Evolutionary conservation across 2,113 vertebrate genomes (phyloP).

Genomic region (Hirundichthys speculiger): DNA sequence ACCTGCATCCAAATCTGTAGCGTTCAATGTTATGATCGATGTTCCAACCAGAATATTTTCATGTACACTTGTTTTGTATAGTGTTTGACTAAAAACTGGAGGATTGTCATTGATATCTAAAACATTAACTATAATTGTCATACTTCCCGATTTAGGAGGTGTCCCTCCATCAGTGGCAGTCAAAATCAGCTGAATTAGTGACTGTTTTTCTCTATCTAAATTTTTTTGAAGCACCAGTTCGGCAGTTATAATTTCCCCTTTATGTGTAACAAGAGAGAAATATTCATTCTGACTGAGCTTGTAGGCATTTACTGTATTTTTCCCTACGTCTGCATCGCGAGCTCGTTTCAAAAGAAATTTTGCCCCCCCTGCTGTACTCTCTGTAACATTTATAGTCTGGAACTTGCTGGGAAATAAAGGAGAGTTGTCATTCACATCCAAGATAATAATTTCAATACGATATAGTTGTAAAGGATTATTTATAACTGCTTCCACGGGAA

Average conservation of each 20-base stretch:
- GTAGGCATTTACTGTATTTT: constrained; percentile 70
- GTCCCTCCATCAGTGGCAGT: constrained; percentile 87
- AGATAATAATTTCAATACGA: constrained; percentile 60
- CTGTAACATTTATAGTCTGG: constrained; percentile 27
- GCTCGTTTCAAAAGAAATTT: constrained; percentile 61
- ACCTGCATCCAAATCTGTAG: constrained; percentile 87
- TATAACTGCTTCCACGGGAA: constrained; percentile 63
- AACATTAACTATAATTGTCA: constrained; percentile 79
- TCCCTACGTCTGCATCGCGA: constrained; percentile 72
- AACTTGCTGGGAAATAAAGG: constrained; percentile 43
- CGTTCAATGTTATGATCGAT: constrained; percentile 81
- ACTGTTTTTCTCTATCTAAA: constrained; percentile 85
- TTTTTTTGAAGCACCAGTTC: constrained; percentile 84
- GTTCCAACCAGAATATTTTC: constrained; percentile 82
- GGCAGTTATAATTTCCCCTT: constrained; percentile 38
- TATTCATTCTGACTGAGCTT: constrained; percentile 67
- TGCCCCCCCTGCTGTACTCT: constrained; percentile 51
- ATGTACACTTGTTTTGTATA: constrained; percentile 78
- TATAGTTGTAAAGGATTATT: constrained; percentile 68
- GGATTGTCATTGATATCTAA: constrained; percentile 88
- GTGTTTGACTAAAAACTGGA: constrained; percentile 80
- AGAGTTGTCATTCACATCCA: constrained; percentile 73
- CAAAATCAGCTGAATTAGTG: constrained; percentile 79
- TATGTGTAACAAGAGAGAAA: constrained; percentile 66
- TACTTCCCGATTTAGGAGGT: constrained; percentile 79